Percentiles rank a stretch among this genome's conserved stretches.
Evolutionary conservation across 2,113 vertebrate species (phyloP).

Genomic region (Erythrocercus mccallii): DNA sequence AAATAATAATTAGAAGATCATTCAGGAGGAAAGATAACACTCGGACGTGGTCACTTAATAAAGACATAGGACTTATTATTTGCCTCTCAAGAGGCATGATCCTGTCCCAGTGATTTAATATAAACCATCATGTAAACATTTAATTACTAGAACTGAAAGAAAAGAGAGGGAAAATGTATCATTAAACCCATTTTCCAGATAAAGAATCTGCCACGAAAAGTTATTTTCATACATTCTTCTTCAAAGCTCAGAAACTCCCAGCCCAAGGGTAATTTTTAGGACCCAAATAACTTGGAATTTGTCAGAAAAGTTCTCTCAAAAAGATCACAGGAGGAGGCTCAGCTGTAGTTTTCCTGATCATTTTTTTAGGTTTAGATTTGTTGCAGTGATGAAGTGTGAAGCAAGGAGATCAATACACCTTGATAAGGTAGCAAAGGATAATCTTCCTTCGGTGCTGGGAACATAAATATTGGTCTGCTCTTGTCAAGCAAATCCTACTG

Average conservation of each 20-base stretch:
- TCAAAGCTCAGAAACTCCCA: neutral
- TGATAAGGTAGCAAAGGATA: neutral
- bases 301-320: neutral
- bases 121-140: neutral
- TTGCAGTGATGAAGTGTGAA: neutral
- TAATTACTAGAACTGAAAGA: neutral
- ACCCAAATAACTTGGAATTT: neutral
- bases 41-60: neutral
- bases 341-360: neutral
- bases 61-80: neutral
- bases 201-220: neutral
- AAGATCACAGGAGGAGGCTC: neutral
- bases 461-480: neutral
- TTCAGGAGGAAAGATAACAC: neutral
- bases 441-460: neutral
- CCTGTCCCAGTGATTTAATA: neutral
- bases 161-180: neutral
- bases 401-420: neutral
- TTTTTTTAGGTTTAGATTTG: neutral
- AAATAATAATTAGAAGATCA: conserved; percentile 2
- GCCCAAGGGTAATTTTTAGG: neutral
- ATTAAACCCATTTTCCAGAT: neutral
- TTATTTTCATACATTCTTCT: neutral
- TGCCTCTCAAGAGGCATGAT: neutral
- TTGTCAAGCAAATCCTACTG: neutral